Conservation (phyloP, 2,888 invertebrate genomes). For the Sialis fuliginosa region DNA sequence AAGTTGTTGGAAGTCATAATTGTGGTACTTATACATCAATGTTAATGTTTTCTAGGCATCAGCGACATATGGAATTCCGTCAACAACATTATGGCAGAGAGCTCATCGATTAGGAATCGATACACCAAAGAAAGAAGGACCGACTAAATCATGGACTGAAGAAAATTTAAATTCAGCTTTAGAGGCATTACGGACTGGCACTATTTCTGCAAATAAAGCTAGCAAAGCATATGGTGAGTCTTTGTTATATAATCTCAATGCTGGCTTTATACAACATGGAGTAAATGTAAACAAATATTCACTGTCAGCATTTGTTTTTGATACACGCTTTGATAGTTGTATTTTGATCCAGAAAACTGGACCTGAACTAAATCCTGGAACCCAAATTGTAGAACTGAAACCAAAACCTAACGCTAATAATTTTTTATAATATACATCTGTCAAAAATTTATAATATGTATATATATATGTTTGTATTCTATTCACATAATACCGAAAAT, state of each 20-base stretch:
- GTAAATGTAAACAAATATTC: background rate
- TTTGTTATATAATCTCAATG: background rate
- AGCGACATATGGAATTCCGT: slow-evolving; percentile 74
- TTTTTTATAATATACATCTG: too few relatives aligned
- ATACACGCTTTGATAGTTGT: too few relatives aligned
- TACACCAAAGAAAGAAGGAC: slow-evolving; percentile 79
- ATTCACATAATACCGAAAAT: background rate
- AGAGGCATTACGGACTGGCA: slow-evolving; percentile 65
- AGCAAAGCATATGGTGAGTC: slow-evolving; percentile 65
- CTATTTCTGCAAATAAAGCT: slow-evolving; percentile 79
- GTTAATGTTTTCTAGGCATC: slow-evolving; percentile 35
- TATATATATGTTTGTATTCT: too few relatives aligned
- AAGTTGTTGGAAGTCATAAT: background rate
- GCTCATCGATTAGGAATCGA: slow-evolving; percentile 79
- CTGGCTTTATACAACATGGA: background rate
- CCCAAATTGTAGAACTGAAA: too few relatives aligned
- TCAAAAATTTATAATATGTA: too few relatives aligned
- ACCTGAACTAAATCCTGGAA: too few relatives aligned
- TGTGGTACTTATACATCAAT: background rate
- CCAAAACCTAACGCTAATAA: too few relatives aligned
- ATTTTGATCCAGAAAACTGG: too few relatives aligned
- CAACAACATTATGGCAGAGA: slow-evolving; percentile 80
- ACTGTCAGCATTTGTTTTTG: background rate
- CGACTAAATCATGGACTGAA: slow-evolving; percentile 76
- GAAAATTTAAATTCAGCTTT: slow-evolving; percentile 66